Conservation (phyloP, 2,797 vertebrate species). For the Alosa sapidissima region DNA sequence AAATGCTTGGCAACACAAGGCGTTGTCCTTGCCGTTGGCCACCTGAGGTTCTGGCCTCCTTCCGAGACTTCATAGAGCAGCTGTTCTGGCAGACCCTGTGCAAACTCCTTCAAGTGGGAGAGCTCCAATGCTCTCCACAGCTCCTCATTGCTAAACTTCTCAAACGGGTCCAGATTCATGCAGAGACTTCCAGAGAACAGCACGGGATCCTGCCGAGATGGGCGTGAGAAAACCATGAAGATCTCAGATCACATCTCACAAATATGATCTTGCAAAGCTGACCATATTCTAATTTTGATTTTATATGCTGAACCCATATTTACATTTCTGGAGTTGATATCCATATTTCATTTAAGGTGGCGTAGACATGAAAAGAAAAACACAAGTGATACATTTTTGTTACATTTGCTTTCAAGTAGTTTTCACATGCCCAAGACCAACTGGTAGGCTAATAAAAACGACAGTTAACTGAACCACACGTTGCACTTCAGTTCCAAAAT, state of each 20-base stretch:
- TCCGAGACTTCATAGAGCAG: conserved; percentile 84
- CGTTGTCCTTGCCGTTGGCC: conserved; percentile 22
- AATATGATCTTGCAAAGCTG: neutral
- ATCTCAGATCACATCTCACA: neutral
- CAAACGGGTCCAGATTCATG: conserved; percentile 95
- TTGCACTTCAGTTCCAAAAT: too few relatives aligned
- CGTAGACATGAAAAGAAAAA: too few relatives aligned
- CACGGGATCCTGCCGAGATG: conserved; percentile 82
- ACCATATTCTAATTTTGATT: neutral
- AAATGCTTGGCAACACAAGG: neutral
- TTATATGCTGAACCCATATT: neutral
- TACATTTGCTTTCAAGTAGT: too few relatives aligned
- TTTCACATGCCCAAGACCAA: too few relatives aligned
- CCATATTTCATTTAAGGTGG: neutral
- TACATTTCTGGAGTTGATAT: neutral
- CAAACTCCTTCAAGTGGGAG: conserved; percentile 85
- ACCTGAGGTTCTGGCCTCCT: conserved; percentile 94
- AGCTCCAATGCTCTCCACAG: conserved; percentile 89
- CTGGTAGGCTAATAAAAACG: too few relatives aligned
- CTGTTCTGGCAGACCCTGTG: conserved; percentile 66
- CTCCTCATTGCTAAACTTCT: conserved; percentile 82
- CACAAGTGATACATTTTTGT: too few relatives aligned
- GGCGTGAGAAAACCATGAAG: neutral
- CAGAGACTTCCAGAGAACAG: conserved; percentile 89
- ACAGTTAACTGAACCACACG: too few relatives aligned